Percentiles rank a stretch among this genome's conserved stretches.
Evolutionary conservation across 37 sponge, comb jelly and placozoan genomes (phyloP).

Genomic region (Oopsacas minuta): DNA sequence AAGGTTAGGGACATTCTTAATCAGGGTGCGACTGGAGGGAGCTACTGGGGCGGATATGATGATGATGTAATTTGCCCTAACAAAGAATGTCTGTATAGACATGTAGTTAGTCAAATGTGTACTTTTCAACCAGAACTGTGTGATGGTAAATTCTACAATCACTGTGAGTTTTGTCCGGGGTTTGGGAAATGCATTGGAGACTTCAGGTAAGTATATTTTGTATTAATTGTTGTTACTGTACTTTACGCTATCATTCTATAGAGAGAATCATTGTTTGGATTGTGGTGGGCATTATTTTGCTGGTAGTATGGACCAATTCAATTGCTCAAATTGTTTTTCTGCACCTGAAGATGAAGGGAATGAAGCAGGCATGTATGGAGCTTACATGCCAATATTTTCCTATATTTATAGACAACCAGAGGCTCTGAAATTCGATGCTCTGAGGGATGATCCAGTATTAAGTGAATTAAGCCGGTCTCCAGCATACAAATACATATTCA

Average conservation of each 20-base stretch:
- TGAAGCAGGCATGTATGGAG: not conserved
- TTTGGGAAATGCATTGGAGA: constrained; percentile 14
- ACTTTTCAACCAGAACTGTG: not conserved
- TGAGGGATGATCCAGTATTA: too few species aligned
- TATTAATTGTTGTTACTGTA: not conserved
- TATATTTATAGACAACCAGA: not conserved
- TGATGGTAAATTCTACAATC: not conserved
- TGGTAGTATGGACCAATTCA: not conserved
- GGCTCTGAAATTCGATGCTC: not conserved
- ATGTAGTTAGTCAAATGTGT: not conserved
- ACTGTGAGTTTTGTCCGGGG: not conserved
- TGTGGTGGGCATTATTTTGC: not conserved
- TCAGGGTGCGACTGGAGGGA: not conserved
- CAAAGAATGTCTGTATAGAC: not conserved
- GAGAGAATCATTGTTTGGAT: not conserved
- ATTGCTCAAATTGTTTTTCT: not conserved
- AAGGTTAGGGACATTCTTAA: not conserved
- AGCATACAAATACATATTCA: not conserved
- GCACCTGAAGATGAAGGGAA: not conserved
- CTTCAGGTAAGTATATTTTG: not conserved
- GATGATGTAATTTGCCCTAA: not conserved
- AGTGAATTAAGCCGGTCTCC: not conserved
- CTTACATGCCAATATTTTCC: not conserved
- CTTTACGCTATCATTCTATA: not conserved
- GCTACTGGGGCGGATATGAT: constrained; percentile 4